Conservation (phyloP, 2,888 invertebrate genomes). For the Aricia artaxerxes region DNA sequence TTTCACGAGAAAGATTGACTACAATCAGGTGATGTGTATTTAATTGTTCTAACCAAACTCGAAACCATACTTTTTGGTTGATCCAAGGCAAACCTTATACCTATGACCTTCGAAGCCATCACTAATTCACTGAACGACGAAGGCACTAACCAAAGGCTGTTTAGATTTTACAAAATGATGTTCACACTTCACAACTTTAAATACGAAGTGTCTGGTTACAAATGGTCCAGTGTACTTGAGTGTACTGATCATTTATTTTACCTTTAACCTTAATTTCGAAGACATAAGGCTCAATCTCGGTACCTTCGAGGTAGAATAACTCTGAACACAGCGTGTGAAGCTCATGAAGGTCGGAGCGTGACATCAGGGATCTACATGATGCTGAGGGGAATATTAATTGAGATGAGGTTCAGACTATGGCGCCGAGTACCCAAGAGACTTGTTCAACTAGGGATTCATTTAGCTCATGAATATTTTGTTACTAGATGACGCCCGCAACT, state of each 20-base stretch:
- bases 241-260: background rate
- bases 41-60: no score
- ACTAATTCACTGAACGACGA: background rate
- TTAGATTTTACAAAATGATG: background rate
- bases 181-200: background rate
- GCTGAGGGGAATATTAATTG: conserved; percentile 1
- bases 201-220: background rate
- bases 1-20: no score
- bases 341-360: conserved; percentile 1
- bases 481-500: no score
- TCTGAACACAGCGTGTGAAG: background rate
- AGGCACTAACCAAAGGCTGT: background rate
- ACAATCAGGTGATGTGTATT: no score
- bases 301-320: background rate
- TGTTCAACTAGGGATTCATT: background rate
- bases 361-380: conserved; percentile 11
- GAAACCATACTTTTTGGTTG: no score
- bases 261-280: background rate
- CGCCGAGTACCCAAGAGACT: background rate
- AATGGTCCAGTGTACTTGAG: background rate
- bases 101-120: no score
- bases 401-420: background rate
- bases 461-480: background rate
- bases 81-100: no score
- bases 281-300: background rate